Conservation (phyloP, 2,797 vertebrate species). For the Peromyscus eremicus region DNA sequence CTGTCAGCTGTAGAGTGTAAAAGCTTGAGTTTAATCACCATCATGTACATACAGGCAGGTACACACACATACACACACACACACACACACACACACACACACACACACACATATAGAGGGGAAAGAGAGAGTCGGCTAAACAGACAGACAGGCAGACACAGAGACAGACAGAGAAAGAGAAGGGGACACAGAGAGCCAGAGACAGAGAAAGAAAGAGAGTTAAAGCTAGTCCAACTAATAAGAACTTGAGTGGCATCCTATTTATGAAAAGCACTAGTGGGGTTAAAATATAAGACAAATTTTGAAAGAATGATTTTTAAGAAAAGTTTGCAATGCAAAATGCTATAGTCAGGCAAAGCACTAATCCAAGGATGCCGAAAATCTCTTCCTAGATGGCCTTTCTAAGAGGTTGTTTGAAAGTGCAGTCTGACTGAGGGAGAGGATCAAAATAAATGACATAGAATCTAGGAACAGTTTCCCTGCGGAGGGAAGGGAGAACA, state of each 20-base stretch:
- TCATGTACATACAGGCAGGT: neutral
- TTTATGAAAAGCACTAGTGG: neutral
- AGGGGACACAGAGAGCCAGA: neutral
- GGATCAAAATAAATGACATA: neutral
- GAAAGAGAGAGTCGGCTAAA: too few relatives aligned
- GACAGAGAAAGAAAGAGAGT: neutral
- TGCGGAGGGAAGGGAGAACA: neutral
- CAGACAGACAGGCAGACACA: neutral
- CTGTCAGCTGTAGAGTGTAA: neutral
- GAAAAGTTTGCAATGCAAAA: neutral
- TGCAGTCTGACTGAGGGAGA: neutral
- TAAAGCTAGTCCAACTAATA: neutral
- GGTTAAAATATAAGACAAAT: neutral
- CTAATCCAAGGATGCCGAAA: neutral
- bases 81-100: neutral
- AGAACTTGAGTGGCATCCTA: neutral
- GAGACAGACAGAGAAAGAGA: neutral
- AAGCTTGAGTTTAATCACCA: neutral
- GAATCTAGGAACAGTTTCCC: neutral
- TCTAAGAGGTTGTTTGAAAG: slow-evolving; percentile 39
- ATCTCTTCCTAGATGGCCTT: neutral
- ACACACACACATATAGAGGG: neutral
- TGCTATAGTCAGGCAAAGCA: neutral
- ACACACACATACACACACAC: neutral
- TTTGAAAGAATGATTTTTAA: neutral